phyloP scores from a whole-genome alignment of 2,113 vertebrate species.

The Rhynchopsitta pachyrhyncha region DNA sequence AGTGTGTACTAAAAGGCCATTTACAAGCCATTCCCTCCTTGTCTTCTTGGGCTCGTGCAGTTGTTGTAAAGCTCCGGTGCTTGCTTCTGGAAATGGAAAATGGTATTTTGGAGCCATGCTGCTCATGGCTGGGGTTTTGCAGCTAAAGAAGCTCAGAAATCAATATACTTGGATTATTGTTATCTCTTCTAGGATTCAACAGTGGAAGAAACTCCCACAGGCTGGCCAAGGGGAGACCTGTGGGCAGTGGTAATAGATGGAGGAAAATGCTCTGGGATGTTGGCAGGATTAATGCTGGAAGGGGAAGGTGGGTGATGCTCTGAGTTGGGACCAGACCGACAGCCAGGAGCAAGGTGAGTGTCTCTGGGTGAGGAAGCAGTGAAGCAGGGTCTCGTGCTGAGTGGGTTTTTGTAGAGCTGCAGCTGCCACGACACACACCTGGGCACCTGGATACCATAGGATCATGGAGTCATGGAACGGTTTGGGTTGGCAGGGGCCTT shows the following conservation, averaged over 20 bases:
- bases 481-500: not conserved
- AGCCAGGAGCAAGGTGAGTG: not conserved
- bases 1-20: not conserved
- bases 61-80: not conserved
- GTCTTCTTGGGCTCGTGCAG: not conserved
- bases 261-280: not conserved
- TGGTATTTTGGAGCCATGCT: not conserved
- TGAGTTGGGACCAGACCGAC: accelerated
- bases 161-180: not conserved
- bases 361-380: not conserved
- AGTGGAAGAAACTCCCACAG: not conserved
- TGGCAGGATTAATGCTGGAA: not conserved
- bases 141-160: not conserved
- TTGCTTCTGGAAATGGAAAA: not conserved
- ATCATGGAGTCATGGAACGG: not conserved
- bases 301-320: not conserved
- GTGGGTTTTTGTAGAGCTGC: not conserved
- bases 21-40: not conserved
- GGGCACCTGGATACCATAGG: not conserved
- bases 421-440: not conserved
- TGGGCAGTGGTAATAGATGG: not conserved
- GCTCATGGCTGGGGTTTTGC: not conserved
- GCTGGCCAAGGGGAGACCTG: not conserved
- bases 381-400: not conserved
- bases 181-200: not conserved